Evolutionary conservation across 2,797 vertebrate species (phyloP).

Genomic region (Poecilia picta): DNA sequence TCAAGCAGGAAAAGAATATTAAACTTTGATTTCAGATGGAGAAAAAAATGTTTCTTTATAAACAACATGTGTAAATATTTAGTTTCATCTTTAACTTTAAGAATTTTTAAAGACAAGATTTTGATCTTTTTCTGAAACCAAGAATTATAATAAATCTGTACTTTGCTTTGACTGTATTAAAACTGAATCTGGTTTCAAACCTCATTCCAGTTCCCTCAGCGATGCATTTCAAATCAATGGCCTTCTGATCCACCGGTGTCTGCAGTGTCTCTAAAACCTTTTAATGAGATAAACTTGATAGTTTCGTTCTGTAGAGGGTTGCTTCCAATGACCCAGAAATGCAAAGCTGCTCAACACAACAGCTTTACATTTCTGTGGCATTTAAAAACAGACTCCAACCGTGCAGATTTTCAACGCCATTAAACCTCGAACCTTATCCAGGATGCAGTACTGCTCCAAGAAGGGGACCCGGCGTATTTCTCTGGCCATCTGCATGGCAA

Average conservation of each 20-base stretch:
- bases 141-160: background rate
- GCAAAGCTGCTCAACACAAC: background rate
- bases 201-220: constrained; percentile 58
- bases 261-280: constrained; percentile 75
- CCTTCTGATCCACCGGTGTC: constrained; percentile 62
- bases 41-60: background rate
- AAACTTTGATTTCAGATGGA: background rate
- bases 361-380: no score
- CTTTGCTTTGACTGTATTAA: background rate
- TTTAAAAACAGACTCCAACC: background rate
- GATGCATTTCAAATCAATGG: constrained; percentile 52
- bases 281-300: constrained; percentile 1
- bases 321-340: background rate
- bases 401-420: background rate
- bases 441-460: constrained; percentile 68
- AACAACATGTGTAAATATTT: background rate
- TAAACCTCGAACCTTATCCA: constrained; percentile 63
- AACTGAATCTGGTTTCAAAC: constrained; percentile 20
- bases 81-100: background rate
- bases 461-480: constrained; percentile 66
- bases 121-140: background rate
- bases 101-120: background rate
- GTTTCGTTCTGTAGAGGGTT: background rate
- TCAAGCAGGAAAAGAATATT: background rate
- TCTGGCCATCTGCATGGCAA: constrained; percentile 73